phyloP scores from a whole-genome alignment of 37 sponge, comb jelly and placozoan genomes.

The Theonella swinhoei region DNA sequence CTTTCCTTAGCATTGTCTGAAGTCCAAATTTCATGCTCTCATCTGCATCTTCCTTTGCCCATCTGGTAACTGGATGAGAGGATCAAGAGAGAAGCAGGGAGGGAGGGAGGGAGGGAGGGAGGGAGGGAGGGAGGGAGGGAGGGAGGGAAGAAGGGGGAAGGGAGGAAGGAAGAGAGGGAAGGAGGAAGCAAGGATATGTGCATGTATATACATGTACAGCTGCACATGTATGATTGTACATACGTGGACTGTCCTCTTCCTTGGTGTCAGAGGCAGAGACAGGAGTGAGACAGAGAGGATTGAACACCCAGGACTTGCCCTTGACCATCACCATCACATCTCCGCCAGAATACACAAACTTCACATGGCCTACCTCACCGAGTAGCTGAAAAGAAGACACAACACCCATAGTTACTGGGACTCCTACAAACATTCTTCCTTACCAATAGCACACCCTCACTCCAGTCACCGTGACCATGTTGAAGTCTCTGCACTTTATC shows the following conservation, averaged over 20 bases:
- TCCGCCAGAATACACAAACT: slow-evolving; percentile 35
- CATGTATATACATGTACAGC: neutral
- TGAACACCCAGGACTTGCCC: slow-evolving; percentile 68
- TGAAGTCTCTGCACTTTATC: slow-evolving; percentile 59
- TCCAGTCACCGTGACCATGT: slow-evolving; percentile 84
- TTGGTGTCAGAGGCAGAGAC: slow-evolving; percentile 44
- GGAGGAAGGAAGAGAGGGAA: slow-evolving; percentile 11
- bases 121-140: slow-evolving; percentile 29
- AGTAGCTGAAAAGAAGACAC: slow-evolving; percentile 33
- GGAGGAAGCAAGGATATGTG: slow-evolving; percentile 1
- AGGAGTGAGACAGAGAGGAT: slow-evolving; percentile 51
- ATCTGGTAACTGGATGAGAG: neutral
- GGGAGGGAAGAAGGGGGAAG: slow-evolving; percentile 11
- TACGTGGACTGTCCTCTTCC: neutral
- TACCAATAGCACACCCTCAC: slow-evolving; percentile 61
- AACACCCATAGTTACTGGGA: neutral
- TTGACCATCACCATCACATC: slow-evolving; percentile 60
- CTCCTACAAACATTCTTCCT: neutral
- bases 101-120: slow-evolving; percentile 1
- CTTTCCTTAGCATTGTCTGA: neutral
- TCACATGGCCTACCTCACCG: slow-evolving; percentile 65
- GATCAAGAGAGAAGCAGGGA: slow-evolving; percentile 13
- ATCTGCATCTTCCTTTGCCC: neutral
- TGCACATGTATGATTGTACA: too few relatives aligned
- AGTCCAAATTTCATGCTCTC: neutral